phyloP scores from a whole-genome alignment of 2,113 vertebrate species.

The Macaca mulatta region DNA sequence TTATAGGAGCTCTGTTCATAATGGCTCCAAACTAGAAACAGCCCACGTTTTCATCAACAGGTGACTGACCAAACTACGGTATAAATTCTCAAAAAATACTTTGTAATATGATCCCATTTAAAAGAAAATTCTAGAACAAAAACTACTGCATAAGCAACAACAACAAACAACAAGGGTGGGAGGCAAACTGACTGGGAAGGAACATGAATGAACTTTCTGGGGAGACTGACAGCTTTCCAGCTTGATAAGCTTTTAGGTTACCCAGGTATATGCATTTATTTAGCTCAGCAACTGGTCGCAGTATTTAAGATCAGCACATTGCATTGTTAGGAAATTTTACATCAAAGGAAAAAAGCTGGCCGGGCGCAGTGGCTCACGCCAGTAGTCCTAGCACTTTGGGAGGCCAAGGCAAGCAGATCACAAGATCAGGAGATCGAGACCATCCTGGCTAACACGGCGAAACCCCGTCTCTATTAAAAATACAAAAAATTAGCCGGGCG shows the following conservation, averaged over 20 bases:
- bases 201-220: neutral
- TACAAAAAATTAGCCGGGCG: too few species aligned
- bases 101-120: neutral
- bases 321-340: neutral
- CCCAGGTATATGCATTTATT: neutral
- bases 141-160: neutral
- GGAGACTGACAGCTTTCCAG: neutral
- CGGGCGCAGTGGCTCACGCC: too few species aligned
- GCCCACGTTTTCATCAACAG: neutral
- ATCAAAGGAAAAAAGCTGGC: neutral
- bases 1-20: neutral
- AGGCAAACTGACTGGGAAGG: neutral
- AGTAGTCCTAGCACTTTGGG: too few species aligned
- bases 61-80: neutral
- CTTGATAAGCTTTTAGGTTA: neutral
- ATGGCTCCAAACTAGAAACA: neutral
- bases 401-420: too few species aligned
- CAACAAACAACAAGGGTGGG: neutral
- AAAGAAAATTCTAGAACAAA: neutral
- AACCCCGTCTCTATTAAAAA: too few species aligned
- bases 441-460: too few species aligned
- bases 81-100: neutral
- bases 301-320: neutral
- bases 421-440: too few species aligned
- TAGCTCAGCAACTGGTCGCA: neutral